phyloP scores from a whole-genome alignment of 2,113 vertebrate species.

The Cinclus mexicanus region DNA sequence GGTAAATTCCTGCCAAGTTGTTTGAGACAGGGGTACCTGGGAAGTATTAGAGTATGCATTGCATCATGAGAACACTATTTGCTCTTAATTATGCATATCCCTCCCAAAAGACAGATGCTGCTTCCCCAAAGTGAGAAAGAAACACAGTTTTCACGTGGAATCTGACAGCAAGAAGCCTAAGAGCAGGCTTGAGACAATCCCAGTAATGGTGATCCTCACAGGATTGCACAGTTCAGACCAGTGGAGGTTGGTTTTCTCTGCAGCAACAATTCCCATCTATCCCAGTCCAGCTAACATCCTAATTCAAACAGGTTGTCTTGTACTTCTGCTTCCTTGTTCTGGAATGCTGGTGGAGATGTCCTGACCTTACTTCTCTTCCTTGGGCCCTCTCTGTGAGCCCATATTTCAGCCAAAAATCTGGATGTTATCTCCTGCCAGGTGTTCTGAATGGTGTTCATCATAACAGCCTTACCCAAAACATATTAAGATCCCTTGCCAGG shows the following conservation, averaged over 20 bases:
- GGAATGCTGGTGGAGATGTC: neutral
- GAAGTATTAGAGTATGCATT: constrained; percentile 42
- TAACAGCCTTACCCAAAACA: rapidly evolving
- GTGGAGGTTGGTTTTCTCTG: neutral
- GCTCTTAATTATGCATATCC: constrained; percentile 31
- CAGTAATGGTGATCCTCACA: neutral
- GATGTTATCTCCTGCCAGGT: neutral
- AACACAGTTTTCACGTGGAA: neutral
- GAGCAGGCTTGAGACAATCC: neutral
- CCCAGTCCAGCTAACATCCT: neutral
- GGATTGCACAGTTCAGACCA: neutral
- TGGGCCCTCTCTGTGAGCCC: neutral
- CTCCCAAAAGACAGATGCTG: neutral
- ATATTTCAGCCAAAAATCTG: neutral
- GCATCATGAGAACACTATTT: constrained; percentile 46
- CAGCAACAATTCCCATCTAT: neutral
- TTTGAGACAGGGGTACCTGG: constrained; percentile 47
- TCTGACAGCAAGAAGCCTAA: neutral
- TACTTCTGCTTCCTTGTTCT: neutral
- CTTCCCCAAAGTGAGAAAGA: constrained; percentile 31
- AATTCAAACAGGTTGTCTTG: neutral
- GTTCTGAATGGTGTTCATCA: neutral
- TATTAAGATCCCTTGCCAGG: neutral
- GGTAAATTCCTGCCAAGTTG: constrained; percentile 33
- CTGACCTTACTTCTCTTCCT: neutral